These are phyloP conservation scores for Sturnus vulgaris DNA, from an alignment of 2,113 vertebrate species.

Conservation along the genomic window DNA sequence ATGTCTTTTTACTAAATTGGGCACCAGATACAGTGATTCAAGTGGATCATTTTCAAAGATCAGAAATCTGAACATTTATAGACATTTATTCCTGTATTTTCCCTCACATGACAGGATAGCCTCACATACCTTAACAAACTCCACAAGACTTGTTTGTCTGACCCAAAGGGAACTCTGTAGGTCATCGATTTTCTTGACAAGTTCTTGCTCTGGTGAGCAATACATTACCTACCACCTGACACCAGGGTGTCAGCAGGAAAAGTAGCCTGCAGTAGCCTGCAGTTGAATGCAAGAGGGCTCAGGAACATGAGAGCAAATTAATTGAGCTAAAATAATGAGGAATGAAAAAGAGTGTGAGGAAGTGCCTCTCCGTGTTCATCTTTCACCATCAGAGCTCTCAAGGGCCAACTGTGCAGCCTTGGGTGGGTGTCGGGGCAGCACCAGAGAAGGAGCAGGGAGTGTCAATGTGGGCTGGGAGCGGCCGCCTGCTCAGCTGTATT, in stretches of 20 bases:
- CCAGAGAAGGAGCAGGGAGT: neutral
- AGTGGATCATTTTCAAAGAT: neutral
- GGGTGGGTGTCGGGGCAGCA: neutral
- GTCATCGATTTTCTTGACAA: neutral
- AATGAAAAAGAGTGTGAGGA: neutral
- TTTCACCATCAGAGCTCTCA: neutral
- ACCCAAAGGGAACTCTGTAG: neutral
- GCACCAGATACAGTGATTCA: neutral
- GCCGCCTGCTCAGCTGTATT: neutral
- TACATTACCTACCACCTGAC: neutral
- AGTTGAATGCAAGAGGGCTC: neutral
- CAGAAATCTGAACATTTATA: neutral
- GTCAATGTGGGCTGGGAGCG: accelerated
- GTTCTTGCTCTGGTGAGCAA: neutral
- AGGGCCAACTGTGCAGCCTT: neutral
- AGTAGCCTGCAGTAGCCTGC: neutral
- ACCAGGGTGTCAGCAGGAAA: neutral
- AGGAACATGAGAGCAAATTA: neutral
- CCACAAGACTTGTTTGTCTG: neutral
- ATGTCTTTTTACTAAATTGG: neutral
- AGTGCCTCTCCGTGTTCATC: neutral
- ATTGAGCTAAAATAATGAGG: neutral
- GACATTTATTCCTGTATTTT: neutral
- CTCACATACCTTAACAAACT: neutral
- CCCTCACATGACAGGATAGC: neutral